Evolutionary conservation across 1,140 invertebrate genomes (phyloP), one percentile per base, ranked within the genome.

Genomic region (Zaprionus inermis): DNA sequence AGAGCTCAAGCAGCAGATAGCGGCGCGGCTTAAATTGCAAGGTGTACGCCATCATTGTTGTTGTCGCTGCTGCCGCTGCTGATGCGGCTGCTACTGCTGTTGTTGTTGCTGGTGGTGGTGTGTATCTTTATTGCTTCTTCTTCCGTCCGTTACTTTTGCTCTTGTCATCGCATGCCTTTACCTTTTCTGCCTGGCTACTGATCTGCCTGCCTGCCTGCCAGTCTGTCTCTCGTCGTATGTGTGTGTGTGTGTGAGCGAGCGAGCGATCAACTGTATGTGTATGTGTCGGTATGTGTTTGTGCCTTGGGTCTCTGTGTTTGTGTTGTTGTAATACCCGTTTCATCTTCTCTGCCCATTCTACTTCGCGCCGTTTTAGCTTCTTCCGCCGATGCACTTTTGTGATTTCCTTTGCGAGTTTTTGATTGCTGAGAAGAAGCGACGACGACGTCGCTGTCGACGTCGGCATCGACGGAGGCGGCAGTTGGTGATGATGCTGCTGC

Each of bases 1-100:
- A 81, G 68, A 67, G 80, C 73, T 57, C 73, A 71, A 84, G 51
- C 20, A 54, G 51, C 79, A 88, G 73, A 88, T 88, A 88, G 84
- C 78, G 74, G 84, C 84, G 80, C 81, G 78, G 80, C 84, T 84
- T 89, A 81, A 90, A 89, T 84, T 89, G 84, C 84, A 88, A 88
- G 84, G 84, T 88, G 84, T 88, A 88, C 80, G 84, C 59, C 51
- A 60, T 64, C 54, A 67, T 38, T 61, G 70, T 58, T 59, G 64
- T 79, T 74, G 79, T 70, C 74, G 63, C 22, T 57, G 55, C 36
- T 66, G 49, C 52, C 57, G 61, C 52, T 77, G 59, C 22, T 77
- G 73, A 32, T 66, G 71, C 46, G 70, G 75, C 34, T 81, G 52
- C 2, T 59, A 20, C 12, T 49, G 18, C 7, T 10, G 41, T 14